Evolutionary conservation across 2,888 invertebrate species (phyloP).

Genomic region (Thymelicus acteon): DNA sequence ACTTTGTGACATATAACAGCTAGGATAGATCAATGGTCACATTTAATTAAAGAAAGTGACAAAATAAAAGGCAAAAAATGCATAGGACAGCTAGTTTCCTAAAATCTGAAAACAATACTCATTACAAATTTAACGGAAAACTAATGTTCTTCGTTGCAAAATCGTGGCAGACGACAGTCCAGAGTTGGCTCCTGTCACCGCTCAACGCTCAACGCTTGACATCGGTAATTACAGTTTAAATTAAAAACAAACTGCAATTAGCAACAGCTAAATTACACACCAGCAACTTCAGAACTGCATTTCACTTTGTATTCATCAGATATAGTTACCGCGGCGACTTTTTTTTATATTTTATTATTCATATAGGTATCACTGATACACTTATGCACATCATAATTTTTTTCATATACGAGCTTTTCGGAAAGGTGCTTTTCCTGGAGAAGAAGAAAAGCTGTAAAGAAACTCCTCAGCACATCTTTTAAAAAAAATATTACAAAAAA

Average conservation of each 20-base stretch:
- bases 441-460: too few relatives aligned
- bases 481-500: too few relatives aligned
- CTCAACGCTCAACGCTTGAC: constrained; percentile 7
- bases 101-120: not conserved
- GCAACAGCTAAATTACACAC: constrained; percentile 15
- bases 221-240: constrained; percentile 14
- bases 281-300: constrained; percentile 11
- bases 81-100: not conserved
- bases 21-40: too few relatives aligned
- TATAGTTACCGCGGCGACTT: not conserved
- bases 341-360: too few relatives aligned
- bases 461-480: too few relatives aligned
- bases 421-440: too few relatives aligned
- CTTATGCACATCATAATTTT: too few relatives aligned
- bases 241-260: constrained; percentile 14
- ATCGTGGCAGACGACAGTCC: constrained; percentile 6
- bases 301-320: constrained; percentile 14
- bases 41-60: too few relatives aligned
- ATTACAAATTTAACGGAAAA: not conserved
- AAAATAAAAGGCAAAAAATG: not conserved
- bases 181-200: not conserved
- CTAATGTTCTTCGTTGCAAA: not conserved
- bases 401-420: too few relatives aligned
- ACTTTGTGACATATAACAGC: too few relatives aligned
- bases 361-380: too few relatives aligned